Evolutionary conservation across 2,113 vertebrate genomes (phyloP).

Genomic region (Petrocephalus zakoni): DNA sequence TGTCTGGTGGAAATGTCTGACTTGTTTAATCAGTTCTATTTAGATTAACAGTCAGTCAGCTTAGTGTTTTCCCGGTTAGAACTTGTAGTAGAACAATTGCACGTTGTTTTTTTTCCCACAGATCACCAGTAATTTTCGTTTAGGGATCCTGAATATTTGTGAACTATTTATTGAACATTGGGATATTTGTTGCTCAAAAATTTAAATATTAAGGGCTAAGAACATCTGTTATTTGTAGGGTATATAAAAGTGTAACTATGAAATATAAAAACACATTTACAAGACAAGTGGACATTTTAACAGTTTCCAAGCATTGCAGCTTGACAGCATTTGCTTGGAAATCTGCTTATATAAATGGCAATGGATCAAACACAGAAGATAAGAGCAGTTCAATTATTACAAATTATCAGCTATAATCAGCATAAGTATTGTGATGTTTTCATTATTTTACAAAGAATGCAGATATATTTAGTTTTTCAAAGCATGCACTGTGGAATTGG

Average conservation of each 20-base stretch:
- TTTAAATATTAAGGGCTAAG: constrained; percentile 28
- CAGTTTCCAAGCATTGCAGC: not conserved
- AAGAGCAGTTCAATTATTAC: constrained; percentile 24
- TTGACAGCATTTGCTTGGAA: not conserved
- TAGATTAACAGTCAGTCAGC: not conserved
- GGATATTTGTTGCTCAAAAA: constrained; percentile 27
- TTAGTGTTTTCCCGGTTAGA: not conserved
- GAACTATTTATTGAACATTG: constrained; percentile 45
- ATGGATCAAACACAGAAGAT: not conserved
- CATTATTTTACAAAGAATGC: not conserved
- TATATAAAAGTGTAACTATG: not conserved
- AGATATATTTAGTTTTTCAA: not conserved
- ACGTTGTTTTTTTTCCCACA: constrained; percentile 22
- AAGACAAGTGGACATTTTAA: not conserved
- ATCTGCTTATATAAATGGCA: not conserved
- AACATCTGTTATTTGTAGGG: constrained; percentile 53
- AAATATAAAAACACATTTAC: not conserved
- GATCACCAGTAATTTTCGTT: constrained; percentile 10
- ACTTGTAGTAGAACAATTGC: constrained; percentile 2
- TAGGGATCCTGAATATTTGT: constrained; percentile 36
- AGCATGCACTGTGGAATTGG: not conserved
- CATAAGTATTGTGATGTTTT: constrained; percentile 41
- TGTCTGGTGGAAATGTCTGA: not conserved
- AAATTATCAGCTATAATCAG: constrained; percentile 39
- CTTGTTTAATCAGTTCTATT: constrained; percentile 19